Percentiles rank a stretch among this genome's conserved stretches.
These are phyloP conservation scores for Magallana gigas DNA, from an alignment of 1,140 invertebrate genomes.

Conservation along the genomic window DNA sequence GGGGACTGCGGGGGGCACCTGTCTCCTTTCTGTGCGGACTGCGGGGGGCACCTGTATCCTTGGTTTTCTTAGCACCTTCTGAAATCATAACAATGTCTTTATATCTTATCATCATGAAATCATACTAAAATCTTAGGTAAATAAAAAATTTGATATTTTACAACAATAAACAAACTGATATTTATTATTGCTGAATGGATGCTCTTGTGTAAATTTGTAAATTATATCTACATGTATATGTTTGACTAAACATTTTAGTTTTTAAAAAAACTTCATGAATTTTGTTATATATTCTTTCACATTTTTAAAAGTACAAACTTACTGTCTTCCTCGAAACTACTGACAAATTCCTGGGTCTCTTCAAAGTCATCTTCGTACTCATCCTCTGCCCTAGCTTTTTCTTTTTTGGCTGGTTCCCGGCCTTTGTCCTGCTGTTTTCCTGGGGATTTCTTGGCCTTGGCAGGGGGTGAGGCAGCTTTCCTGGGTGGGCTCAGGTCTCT, in stretches of 20 bases:
- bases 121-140: too few species aligned
- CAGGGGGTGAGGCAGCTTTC: slow-evolving; percentile 17
- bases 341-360: slow-evolving; percentile 66
- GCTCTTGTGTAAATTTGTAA: too few species aligned
- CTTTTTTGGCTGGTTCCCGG: slow-evolving; percentile 49
- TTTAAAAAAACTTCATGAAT: neutral
- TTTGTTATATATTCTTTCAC: neutral
- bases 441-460: slow-evolving; percentile 52
- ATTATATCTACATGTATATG: too few species aligned
- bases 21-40: neutral
- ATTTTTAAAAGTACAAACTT: neutral
- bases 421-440: slow-evolving; percentile 46
- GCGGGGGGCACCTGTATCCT: too few species aligned
- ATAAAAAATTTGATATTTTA: too few species aligned
- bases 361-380: slow-evolving; percentile 70
- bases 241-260: too few species aligned
- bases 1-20: neutral
- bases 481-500: slow-evolving; percentile 31
- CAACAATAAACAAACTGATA: too few species aligned
- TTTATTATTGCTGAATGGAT: too few species aligned
- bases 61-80: slow-evolving; percentile 32
- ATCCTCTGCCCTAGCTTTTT: slow-evolving; percentile 37
- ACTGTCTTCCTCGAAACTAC: slow-evolving; percentile 58
- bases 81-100: neutral
- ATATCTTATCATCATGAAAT: too few species aligned